These are phyloP conservation scores for Boleophthalmus pectinirostris DNA, from an alignment of 2,113 vertebrate species.

Conservation along the genomic window DNA sequence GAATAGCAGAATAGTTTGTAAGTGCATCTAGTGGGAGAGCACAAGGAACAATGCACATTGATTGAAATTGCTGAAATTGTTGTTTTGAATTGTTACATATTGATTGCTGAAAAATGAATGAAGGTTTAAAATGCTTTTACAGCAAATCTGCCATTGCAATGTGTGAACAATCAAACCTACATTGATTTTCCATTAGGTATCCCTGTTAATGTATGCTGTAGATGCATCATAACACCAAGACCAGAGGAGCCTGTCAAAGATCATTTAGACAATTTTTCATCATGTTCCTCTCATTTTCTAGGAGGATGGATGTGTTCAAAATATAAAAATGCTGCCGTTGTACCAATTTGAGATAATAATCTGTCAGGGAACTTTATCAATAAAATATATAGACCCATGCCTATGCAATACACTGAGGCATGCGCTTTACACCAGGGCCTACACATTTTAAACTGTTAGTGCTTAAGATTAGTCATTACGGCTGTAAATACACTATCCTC, in stretches of 20 bases:
- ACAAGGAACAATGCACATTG: no score
- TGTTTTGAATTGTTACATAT: background rate
- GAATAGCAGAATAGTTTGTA: background rate
- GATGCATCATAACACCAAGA: background rate
- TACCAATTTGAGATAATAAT: background rate
- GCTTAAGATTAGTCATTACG: no score
- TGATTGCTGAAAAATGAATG: background rate
- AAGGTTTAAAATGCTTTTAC: background rate
- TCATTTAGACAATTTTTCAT: slow-evolving; percentile 14
- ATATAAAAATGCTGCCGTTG: background rate
- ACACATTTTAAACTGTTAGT: no score
- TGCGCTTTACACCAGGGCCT: background rate
- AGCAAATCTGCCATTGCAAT: background rate
- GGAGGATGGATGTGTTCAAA: background rate
- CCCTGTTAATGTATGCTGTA: background rate
- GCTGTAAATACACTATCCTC: background rate
- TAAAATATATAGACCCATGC: background rate
- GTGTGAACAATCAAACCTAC: background rate
- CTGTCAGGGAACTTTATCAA: background rate
- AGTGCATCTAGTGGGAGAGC: background rate
- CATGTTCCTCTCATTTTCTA: slow-evolving; percentile 8
- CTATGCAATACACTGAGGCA: no score
- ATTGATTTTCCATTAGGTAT: background rate
- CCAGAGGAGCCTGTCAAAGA: background rate
- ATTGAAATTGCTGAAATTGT: background rate